A percentile compares a stretch with the other conserved stretches of the same genome.
Conservation (phyloP, 2,888 invertebrate genomes). For the Liodrosophila aerea region DNA sequence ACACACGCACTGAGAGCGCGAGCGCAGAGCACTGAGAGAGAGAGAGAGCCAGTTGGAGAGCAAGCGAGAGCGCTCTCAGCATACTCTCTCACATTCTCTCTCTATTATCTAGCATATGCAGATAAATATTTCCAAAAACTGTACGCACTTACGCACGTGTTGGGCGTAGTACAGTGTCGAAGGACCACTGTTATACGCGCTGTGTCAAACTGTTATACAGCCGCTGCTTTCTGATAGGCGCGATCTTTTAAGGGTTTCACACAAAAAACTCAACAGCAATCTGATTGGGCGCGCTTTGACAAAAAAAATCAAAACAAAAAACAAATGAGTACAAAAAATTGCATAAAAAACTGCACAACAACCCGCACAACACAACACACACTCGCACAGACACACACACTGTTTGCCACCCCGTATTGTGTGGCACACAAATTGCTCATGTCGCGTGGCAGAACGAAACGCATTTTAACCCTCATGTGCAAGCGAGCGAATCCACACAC, state of each 20-base stretch:
- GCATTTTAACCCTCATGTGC: slow-evolving; percentile 31
- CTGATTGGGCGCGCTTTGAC: slow-evolving; percentile 51
- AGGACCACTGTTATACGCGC: slow-evolving; percentile 7
- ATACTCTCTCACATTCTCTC: background rate
- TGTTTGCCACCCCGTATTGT: slow-evolving; percentile 36
- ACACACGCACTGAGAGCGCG: background rate
- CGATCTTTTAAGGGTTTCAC: slow-evolving; percentile 36
- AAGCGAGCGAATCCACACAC: slow-evolving; percentile 9
- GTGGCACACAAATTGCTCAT: slow-evolving; percentile 33
- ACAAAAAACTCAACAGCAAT: slow-evolving; percentile 38
- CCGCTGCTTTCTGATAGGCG: slow-evolving; percentile 40
- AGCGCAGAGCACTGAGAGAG: slow-evolving; percentile 6
- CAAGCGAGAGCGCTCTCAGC: background rate
- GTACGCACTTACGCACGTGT: slow-evolving; percentile 13
- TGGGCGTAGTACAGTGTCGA: background rate
- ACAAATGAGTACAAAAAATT: slow-evolving; percentile 44
- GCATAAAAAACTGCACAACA: slow-evolving; percentile 66
- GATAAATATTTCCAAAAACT: slow-evolving; percentile 3
- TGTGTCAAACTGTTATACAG: slow-evolving; percentile 7
- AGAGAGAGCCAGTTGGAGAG: slow-evolving; percentile 2
- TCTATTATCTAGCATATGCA: background rate
- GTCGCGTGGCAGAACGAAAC: slow-evolving; percentile 46
- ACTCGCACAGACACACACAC: slow-evolving; percentile 8
- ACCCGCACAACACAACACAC: slow-evolving; percentile 22
- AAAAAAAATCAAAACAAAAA: background rate